Evolutionary conservation across 2,888 invertebrate genomes (phyloP).

Genomic region (Caenorhabditis uteleia): DNA sequence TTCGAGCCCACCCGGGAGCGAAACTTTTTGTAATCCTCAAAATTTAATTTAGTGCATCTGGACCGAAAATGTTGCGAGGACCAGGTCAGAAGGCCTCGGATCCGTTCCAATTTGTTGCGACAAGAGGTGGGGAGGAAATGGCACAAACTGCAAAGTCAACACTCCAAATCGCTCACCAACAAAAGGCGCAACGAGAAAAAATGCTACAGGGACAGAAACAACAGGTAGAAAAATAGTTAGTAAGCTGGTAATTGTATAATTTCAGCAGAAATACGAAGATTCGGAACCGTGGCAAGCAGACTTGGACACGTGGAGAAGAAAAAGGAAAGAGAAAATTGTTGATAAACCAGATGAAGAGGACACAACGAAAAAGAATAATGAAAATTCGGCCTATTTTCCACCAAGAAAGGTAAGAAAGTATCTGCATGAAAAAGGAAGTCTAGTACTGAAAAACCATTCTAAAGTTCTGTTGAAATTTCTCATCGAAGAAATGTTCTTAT

Average conservation of each 20-base stretch:
- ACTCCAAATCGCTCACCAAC: conserved; percentile 42
- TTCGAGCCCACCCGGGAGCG: conserved; percentile 68
- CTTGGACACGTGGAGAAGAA: conserved; percentile 51
- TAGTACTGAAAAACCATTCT: too few species aligned
- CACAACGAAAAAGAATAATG: conserved; percentile 3
- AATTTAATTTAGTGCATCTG: conserved; percentile 13
- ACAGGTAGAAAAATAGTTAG: background rate
- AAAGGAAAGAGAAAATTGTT: conserved; percentile 39
- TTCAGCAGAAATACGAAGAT: conserved; percentile 34
- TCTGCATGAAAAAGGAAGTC: too few species aligned
- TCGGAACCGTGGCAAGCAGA: conserved; percentile 46
- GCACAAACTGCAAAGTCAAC: conserved; percentile 44
- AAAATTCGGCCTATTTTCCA: conserved; percentile 9
- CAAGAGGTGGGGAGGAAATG: conserved; percentile 37
- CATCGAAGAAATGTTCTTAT: too few species aligned
- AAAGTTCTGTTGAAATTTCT: too few species aligned
- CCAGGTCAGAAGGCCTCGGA: conserved; percentile 42
- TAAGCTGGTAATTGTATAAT: background rate
- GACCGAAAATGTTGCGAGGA: conserved; percentile 35
- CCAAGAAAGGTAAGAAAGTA: conserved; percentile 19
- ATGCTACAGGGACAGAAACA: conserved; percentile 30
- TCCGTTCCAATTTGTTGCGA: conserved; percentile 47
- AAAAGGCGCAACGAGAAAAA: conserved; percentile 36
- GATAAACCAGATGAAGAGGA: conserved; percentile 4
- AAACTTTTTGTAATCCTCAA: conserved; percentile 22